Conservation (phyloP, 2,888 invertebrate genomes). For the Eupithecia tripunctaria region DNA sequence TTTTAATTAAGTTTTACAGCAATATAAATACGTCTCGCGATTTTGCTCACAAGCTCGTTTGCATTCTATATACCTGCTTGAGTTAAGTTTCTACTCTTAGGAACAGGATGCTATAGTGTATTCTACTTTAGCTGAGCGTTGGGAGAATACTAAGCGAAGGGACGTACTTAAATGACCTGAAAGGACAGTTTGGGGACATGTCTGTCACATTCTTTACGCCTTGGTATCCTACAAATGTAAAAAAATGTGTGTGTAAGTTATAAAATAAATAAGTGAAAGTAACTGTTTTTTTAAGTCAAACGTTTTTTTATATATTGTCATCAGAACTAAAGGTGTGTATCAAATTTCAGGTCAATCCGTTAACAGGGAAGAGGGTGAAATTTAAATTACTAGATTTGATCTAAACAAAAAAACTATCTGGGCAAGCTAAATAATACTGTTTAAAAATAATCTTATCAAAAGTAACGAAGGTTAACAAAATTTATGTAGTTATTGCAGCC, state of each 20-base stretch:
- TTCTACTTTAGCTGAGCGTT: conserved; percentile 34
- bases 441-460: neutral
- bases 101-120: conserved; percentile 35
- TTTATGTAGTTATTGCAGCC: neutral
- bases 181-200: conserved; percentile 28
- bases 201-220: conserved; percentile 31
- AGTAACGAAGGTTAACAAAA: neutral
- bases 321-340: no score
- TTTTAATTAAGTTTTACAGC: conserved; percentile 58
- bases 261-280: no score
- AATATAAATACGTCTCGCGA: conserved; percentile 42
- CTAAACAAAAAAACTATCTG: no score
- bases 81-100: conserved; percentile 31
- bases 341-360: no score
- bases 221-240: conserved; percentile 22
- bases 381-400: no score
- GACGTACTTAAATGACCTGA: conserved; percentile 29
- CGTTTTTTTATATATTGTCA: no score
- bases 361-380: no score
- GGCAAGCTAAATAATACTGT: no score
- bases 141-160: conserved; percentile 35
- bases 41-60: conserved; percentile 31
- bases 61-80: conserved; percentile 38
- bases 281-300: no score
- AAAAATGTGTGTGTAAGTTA: conserved; percentile 4